Conservation (phyloP, 2,888 invertebrate genomes). For the Neoaliturus tenellus region DNA sequence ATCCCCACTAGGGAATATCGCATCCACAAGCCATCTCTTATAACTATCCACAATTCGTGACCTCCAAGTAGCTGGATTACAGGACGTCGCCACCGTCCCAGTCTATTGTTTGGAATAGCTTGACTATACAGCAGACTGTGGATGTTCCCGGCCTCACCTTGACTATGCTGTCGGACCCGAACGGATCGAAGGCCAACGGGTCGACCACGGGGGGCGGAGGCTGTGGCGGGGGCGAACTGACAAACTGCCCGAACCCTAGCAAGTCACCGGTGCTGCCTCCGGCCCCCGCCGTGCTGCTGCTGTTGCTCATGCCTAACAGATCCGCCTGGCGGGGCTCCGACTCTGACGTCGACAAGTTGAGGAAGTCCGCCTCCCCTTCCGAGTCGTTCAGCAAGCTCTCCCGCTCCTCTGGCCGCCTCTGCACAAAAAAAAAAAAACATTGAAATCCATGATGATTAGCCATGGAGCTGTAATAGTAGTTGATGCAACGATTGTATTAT, state of each 20-base stretch:
- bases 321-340: conserved; percentile 31
- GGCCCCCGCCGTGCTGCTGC: background rate
- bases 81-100: too few species aligned
- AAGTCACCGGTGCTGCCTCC: conserved; percentile 78
- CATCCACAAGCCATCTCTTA: too few species aligned
- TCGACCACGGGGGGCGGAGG: background rate
- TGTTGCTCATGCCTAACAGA: conserved; percentile 40
- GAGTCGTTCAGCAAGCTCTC: conserved; percentile 53
- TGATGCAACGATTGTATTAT: too few species aligned
- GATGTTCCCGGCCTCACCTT: too few species aligned
- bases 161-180: conserved; percentile 37
- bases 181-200: conserved; percentile 58
- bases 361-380: conserved; percentile 52
- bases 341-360: conserved; percentile 52
- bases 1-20: too few species aligned
- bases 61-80: too few species aligned
- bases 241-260: conserved; percentile 72
- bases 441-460: too few species aligned
- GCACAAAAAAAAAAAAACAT: too few species aligned
- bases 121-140: too few species aligned
- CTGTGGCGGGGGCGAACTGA: conserved; percentile 68
- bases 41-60: too few species aligned
- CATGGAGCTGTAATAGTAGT: too few species aligned
- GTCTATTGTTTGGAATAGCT: too few species aligned
- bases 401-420: conserved; percentile 49